These are phyloP conservation scores for Melanocharis versteri DNA, from an alignment of 2,113 vertebrate genomes.

Conservation along the genomic window DNA sequence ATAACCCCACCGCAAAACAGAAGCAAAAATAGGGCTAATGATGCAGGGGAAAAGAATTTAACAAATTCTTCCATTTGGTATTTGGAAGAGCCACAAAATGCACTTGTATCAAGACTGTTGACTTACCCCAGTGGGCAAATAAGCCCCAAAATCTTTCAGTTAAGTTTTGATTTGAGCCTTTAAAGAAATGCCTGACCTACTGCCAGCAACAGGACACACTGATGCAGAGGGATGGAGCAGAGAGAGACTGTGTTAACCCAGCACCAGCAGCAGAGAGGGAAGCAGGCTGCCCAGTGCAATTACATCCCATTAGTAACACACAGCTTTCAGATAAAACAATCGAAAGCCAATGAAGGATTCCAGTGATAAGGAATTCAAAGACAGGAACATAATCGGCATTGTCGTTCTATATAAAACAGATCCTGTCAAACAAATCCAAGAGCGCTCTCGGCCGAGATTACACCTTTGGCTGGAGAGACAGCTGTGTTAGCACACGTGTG, in stretches of 20 bases:
- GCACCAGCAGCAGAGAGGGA: neutral
- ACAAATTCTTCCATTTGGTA: neutral
- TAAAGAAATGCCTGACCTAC: neutral
- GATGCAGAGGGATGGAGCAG: neutral
- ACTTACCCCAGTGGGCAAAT: neutral
- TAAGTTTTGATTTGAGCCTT: rapidly evolving
- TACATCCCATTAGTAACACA: neutral
- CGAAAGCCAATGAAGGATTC: neutral
- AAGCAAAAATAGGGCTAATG: neutral
- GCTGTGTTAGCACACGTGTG: neutral
- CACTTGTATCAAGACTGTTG: neutral
- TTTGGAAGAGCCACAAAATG: neutral
- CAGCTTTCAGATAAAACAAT: neutral
- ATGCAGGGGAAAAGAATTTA: neutral
- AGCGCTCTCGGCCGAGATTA: rapidly evolving
- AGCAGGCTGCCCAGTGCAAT: neutral
- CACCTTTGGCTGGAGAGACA: neutral
- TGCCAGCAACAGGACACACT: neutral
- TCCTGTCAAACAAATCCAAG: slow-evolving; percentile 6
- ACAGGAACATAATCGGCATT: neutral
- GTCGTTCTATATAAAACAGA: neutral
- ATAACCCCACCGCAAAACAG: neutral
- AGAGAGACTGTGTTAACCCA: rapidly evolving
- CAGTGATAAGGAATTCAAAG: neutral
- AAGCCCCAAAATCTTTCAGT: neutral